phyloP scores from a whole-genome alignment of 2,113 vertebrate species.

The Himantopus leucocephalus region DNA sequence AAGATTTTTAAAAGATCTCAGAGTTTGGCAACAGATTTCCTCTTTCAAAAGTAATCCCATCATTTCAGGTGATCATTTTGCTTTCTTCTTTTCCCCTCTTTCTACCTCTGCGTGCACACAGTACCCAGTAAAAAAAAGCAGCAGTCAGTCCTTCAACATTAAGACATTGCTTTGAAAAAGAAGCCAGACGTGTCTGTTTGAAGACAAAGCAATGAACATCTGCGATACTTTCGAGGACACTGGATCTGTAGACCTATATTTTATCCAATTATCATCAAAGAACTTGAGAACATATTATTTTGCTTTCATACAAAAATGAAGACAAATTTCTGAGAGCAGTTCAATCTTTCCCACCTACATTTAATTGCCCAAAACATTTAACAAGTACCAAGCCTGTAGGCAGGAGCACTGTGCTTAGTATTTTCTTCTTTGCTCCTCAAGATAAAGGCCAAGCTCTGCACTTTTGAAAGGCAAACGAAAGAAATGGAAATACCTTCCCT shows the following conservation, averaged over 20 bases:
- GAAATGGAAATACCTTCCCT: slow-evolving; percentile 75
- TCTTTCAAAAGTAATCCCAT: slow-evolving; percentile 21
- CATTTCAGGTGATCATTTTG: slow-evolving; percentile 33
- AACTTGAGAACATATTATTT: slow-evolving; percentile 23
- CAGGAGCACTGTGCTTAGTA: slow-evolving; percentile 67
- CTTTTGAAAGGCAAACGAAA: slow-evolving; percentile 67
- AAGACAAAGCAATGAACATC: slow-evolving; percentile 53
- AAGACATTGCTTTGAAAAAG: slow-evolving; percentile 10
- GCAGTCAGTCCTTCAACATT: neutral
- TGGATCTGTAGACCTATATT: slow-evolving; percentile 57
- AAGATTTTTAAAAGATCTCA: slow-evolving; percentile 2
- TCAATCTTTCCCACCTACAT: neutral
- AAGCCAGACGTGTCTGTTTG: slow-evolving; percentile 16
- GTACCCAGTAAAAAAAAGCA: neutral
- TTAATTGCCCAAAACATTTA: slow-evolving; percentile 79
- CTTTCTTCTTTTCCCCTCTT: neutral
- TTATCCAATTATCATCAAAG: slow-evolving; percentile 73
- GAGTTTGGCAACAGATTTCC: neutral
- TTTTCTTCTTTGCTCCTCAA: slow-evolving; percentile 58
- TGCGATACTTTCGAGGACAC: slow-evolving; percentile 59
- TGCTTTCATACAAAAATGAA: neutral
- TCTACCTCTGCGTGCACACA: neutral
- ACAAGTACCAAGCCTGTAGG: slow-evolving; percentile 77
- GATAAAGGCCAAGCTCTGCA: slow-evolving; percentile 68
- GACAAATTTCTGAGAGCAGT: slow-evolving; percentile 19